A percentile compares a stretch with the other conserved stretches of the same genome.
phyloP scores from a whole-genome alignment of 2,113 vertebrate genomes.

The Etheostoma spectabile region DNA sequence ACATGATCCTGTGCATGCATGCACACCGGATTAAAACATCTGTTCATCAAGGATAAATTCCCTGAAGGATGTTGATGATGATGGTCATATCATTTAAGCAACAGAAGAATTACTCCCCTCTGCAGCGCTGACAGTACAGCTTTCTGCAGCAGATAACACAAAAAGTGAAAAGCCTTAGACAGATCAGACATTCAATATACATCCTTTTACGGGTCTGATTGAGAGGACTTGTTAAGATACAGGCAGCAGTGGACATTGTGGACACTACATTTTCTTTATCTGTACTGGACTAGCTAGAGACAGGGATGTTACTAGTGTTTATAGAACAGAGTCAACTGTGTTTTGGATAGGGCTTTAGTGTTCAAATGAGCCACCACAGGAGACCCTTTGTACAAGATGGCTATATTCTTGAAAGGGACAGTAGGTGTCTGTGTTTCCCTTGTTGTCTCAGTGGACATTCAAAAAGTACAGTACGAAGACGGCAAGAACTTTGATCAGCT shows the following conservation, averaged over 20 bases:
- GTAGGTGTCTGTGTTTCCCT: conserved; percentile 65
- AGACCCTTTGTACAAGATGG: conserved; percentile 57
- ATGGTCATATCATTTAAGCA: conserved; percentile 33
- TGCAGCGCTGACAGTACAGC: conserved; percentile 29
- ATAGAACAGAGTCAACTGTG: conserved; percentile 50
- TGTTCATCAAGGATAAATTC: conserved; percentile 22
- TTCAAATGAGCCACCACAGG: conserved; percentile 56
- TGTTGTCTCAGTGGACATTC: conserved; percentile 58
- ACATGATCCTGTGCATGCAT: conserved; percentile 33
- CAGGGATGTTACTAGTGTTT: conserved; percentile 34
- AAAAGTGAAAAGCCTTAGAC: conserved; percentile 26
- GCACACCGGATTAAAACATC: conserved; percentile 44
- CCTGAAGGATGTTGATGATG: conserved; percentile 13
- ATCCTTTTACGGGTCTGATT: conserved; percentile 3
- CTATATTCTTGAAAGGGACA: conserved; percentile 57
- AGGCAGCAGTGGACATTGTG: conserved; percentile 7
- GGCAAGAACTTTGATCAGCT: conserved; percentile 62
- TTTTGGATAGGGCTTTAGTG: conserved; percentile 55
- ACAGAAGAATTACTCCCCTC: neutral
- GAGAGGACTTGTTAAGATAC: conserved; percentile 16
- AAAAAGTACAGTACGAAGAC: conserved; percentile 68
- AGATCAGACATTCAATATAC: conserved; percentile 32
- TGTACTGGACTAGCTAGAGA: neutral
- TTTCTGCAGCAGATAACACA: conserved; percentile 16
- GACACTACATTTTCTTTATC: conserved; percentile 21